Base-by-base conservation (phyloP, 2,888 invertebrate genomes). In the Trachelus stipa region DNA sequence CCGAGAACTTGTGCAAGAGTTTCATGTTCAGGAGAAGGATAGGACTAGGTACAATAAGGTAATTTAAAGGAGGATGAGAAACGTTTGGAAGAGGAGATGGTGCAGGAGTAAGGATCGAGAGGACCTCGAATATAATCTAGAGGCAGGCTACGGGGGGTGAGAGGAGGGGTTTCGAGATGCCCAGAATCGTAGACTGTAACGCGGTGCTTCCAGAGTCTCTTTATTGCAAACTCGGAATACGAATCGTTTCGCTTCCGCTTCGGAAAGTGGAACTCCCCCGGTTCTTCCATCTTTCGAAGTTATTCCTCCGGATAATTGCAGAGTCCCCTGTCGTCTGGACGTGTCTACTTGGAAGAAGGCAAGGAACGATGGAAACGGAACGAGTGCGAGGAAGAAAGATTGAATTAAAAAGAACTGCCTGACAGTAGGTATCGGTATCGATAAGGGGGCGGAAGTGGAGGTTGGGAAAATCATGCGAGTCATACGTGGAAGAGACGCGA, bases 151-250 rank as follows among this genome's bases (percentile, higher is more conserved):
- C 4, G 4, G 15, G 2, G 34, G 34, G 34, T 11, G 34, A 34
- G 34, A 11, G 35, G 11, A 35, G 35, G 35, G 35, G 35, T 3
- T 35, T 35, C 12, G 35, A 35, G 35, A 35, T 40, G 40, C 40
- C 15, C 40, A 40, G 40, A 15, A 40, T 6, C 30, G 33, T 79
- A 68, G 73, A 79, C 76, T 69, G 79, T 75, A 79, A 81, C 77
- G 77, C 76, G 77, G 74, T 78, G 69, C 76, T 81, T 79, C 37
- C 12, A 75, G 75, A 82, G 76, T 83, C 79, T 79, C 76, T 83
- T 79, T 79, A 81, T 79, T 80, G 77, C 77, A 76, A 83, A 82
- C 74, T 80, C 75, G 69, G 23, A 75, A 73, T 73, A 71, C 56
- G 75, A 74, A 69, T 40, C 69, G 34, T 69, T 2, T 31, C 71